phyloP scores from a whole-genome alignment of 2,888 invertebrate species.

The Corythucha ciliata region DNA sequence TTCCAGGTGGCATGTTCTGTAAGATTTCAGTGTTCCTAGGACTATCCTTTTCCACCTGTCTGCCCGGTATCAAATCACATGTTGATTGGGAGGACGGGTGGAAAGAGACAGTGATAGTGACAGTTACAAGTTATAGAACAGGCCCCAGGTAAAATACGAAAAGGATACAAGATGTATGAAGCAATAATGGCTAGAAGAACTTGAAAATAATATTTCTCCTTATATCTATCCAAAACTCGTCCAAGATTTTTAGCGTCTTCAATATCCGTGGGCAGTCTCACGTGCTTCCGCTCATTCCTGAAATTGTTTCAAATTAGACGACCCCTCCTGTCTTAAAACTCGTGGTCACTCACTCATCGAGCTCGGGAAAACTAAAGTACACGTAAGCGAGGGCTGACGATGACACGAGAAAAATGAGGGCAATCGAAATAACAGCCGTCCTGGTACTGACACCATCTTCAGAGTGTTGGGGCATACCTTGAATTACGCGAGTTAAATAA shows the following conservation, averaged over 20 bases:
- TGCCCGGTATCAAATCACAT: too few species aligned
- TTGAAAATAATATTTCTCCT: slow-evolving; percentile 83
- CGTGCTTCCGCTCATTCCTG: slow-evolving; percentile 73
- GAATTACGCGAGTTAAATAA: too few species aligned
- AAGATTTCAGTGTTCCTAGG: too few species aligned
- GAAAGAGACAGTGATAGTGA: too few species aligned
- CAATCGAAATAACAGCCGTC: slow-evolving; percentile 51
- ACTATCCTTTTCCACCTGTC: too few species aligned
- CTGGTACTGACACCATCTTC: slow-evolving; percentile 27
- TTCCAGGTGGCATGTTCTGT: too few species aligned
- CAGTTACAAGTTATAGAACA: too few species aligned
- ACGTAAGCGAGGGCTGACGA: slow-evolving; percentile 55
- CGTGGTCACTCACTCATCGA: slow-evolving; percentile 65
- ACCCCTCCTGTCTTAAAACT: neutral
- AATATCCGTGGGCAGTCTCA: slow-evolving; percentile 86
- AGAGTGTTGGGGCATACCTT: too few species aligned
- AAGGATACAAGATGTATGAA: slow-evolving; percentile 97
- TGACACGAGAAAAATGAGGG: slow-evolving; percentile 59
- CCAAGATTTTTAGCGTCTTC: slow-evolving; percentile 95
- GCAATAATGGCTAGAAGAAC: slow-evolving; percentile 82
- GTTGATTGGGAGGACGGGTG: too few species aligned
- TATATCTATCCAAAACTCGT: slow-evolving; percentile 80
- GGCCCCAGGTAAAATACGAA: too few species aligned
- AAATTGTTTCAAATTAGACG: slow-evolving; percentile 38
- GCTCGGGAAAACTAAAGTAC: slow-evolving; percentile 75